phyloP scores from a whole-genome alignment of 2,888 invertebrate species.

The Mesopsocus fuscifrons region DNA sequence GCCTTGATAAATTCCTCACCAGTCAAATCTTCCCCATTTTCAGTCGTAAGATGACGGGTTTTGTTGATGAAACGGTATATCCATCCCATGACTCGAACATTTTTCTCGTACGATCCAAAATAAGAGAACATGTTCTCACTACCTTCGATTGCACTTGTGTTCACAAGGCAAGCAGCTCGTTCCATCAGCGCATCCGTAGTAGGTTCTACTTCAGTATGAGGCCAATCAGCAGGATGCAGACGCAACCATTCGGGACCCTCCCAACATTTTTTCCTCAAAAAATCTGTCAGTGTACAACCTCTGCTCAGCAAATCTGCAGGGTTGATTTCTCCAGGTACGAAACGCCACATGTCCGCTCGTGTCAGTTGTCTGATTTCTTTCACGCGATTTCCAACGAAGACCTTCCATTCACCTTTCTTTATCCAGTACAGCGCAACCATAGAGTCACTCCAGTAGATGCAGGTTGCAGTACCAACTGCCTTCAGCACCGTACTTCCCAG shows the following conservation, averaged over 20 bases:
- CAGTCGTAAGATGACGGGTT: neutral
- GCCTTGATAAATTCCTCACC: neutral
- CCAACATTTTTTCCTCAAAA: constrained; percentile 20
- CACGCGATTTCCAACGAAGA: too few species aligned
- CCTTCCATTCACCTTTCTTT: constrained; percentile 16
- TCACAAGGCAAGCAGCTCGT: neutral
- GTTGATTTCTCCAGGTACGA: constrained; percentile 20
- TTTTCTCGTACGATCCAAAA: too few species aligned
- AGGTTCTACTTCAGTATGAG: constrained; percentile 13
- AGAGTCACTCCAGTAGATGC: constrained; percentile 20
- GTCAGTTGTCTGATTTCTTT: constrained; percentile 18
- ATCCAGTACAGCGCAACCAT: constrained; percentile 19
- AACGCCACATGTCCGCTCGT: constrained; percentile 16
- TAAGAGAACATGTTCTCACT: neutral
- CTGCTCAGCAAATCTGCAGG: constrained; percentile 21
- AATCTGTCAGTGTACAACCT: constrained; percentile 18
- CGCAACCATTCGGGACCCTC: constrained; percentile 20
- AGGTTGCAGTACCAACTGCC: constrained; percentile 12
- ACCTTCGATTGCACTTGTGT: neutral
- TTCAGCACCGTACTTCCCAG: too few species aligned
- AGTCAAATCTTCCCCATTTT: constrained; percentile 9
- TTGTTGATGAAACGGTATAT: neutral
- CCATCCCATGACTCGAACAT: too few species aligned
- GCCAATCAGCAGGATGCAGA: constrained; percentile 16
- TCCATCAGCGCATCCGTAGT: constrained; percentile 8